These are phyloP conservation scores for Tapera naevia DNA, from an alignment of 2,797 vertebrate species.

Conservation along the genomic window DNA sequence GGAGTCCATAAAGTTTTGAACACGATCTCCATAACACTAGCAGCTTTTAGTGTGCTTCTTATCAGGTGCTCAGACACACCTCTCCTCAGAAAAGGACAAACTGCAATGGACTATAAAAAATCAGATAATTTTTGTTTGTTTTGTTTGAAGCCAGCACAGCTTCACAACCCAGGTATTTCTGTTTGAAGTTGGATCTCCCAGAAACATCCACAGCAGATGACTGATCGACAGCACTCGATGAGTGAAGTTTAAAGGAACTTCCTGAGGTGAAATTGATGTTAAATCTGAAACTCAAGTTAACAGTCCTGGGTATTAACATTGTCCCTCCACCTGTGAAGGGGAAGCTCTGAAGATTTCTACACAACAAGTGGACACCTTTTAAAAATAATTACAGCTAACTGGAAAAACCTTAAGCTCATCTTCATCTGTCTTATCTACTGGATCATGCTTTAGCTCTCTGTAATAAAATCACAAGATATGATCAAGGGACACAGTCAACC, in stretches of 20 bases:
- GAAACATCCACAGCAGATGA: not conserved
- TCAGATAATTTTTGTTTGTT: no score
- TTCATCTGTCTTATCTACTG: not conserved
- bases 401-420: not conserved
- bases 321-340: accelerated
- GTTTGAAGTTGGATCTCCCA: not conserved
- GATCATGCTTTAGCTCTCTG: not conserved
- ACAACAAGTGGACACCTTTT: not conserved
- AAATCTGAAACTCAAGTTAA: not conserved
- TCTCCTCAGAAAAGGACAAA: not conserved
- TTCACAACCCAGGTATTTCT: not conserved
- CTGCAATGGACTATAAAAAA: not conserved
- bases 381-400: not conserved
- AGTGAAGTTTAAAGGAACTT: not conserved
- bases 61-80: not conserved
- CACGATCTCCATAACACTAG: not conserved
- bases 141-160: not conserved
- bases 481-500: not conserved
- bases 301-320: not conserved
- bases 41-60: not conserved
- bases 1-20: not conserved
- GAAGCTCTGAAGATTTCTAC: not conserved
- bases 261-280: not conserved
- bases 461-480: not conserved
- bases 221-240: not conserved